Conservation (phyloP, 37 sponge, comb jelly and placozoan species). For the Cladorhizidae sp. region DNA sequence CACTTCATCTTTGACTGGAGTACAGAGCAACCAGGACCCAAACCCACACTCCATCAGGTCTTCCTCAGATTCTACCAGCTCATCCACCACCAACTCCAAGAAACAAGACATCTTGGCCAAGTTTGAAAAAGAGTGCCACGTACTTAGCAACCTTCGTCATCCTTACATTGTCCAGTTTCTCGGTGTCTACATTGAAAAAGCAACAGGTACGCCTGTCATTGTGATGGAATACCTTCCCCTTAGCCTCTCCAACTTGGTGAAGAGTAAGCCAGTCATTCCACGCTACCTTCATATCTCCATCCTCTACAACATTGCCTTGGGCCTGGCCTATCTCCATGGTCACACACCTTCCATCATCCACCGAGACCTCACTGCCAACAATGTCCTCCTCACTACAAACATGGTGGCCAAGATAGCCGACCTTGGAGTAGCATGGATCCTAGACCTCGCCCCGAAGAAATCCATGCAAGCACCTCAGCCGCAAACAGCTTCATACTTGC, state of each 20-base stretch:
- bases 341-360: conserved; percentile 58
- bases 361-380: conserved; percentile 64
- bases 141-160: conserved; percentile 47
- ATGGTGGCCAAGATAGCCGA: conserved; percentile 65
- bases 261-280: conserved; percentile 34
- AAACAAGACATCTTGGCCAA: conserved; percentile 10
- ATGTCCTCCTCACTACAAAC: conserved; percentile 56
- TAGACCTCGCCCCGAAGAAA: conserved; percentile 18
- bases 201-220: conserved; percentile 23
- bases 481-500: conserved; percentile 48
- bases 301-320: conserved; percentile 45
- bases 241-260: conserved; percentile 32
- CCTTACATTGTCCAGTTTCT: conserved; percentile 65
- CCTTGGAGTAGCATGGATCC: conserved; percentile 48
- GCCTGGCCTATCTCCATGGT: conserved; percentile 53
- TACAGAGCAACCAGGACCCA: neutral
- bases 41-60: neutral
- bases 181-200: conserved; percentile 24
- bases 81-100: neutral
- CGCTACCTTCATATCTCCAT: conserved; percentile 49
- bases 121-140: conserved; percentile 47
- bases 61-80: neutral
- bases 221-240: conserved; percentile 62
- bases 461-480: conserved; percentile 31
- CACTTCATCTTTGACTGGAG: neutral